Evolutionary conservation across 2,888 invertebrate species (phyloP).

Genomic region (Chrysodeixis includens): DNA sequence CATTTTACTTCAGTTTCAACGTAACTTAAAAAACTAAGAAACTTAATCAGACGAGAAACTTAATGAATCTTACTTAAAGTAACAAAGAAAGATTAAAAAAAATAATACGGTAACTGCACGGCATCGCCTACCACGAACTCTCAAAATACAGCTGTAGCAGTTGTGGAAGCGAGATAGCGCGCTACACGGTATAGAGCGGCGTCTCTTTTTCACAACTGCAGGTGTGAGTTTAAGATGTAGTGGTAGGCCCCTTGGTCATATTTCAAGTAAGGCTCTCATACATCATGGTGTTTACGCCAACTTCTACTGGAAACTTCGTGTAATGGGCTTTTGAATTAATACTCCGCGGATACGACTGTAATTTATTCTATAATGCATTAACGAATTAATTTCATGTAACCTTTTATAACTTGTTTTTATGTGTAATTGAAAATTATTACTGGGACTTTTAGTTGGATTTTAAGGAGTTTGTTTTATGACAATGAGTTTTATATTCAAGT

Average conservation of each 20-base stretch:
- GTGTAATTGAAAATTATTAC: not conserved
- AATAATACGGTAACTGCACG: slow-evolving; percentile 54
- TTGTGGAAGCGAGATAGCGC: too few species aligned
- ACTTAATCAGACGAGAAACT: slow-evolving; percentile 33
- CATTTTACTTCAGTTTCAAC: not conserved
- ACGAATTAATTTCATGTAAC: slow-evolving; percentile 46
- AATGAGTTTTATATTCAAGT: too few species aligned
- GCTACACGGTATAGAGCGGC: too few species aligned
- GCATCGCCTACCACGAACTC: slow-evolving; percentile 46
- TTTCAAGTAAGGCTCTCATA: slow-evolving; percentile 71
- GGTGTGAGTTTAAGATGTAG: too few species aligned
- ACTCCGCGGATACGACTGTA: slow-evolving; percentile 73
- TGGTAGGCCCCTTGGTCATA: slow-evolving; percentile 51
- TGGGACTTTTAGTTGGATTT: not conserved
- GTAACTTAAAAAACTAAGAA: slow-evolving; percentile 11
- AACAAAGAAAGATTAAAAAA: slow-evolving; percentile 64
- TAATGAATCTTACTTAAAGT: slow-evolving; percentile 62
- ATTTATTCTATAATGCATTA: slow-evolving; percentile 71
- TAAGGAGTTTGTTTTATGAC: not conserved
- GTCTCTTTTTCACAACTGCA: too few species aligned
- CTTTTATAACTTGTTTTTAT: slow-evolving; percentile 2
- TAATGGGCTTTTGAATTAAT: slow-evolving; percentile 83
- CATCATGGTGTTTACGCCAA: slow-evolving; percentile 75
- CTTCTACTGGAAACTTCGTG: slow-evolving; percentile 78
- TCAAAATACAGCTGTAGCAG: too few species aligned